Evolutionary conservation across 2,113 vertebrate genomes (phyloP).

Genomic region (Callithrix jacchus): DNA sequence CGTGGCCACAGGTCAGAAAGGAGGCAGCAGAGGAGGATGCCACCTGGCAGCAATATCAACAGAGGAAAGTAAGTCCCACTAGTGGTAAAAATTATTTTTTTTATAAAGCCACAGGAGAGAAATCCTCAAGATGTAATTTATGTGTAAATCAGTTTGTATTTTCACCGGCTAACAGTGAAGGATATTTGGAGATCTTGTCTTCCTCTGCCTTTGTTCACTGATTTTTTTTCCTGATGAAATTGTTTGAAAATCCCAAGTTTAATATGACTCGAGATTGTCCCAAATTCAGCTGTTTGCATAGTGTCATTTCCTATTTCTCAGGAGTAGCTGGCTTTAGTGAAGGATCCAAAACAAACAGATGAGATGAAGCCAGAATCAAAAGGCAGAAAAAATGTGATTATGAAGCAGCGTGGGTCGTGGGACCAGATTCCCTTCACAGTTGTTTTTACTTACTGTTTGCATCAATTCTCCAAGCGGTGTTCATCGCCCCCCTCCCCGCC

Average conservation of each 20-base stretch:
- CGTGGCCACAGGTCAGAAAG: not conserved
- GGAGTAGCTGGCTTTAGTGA: not conserved
- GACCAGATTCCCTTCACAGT: not conserved
- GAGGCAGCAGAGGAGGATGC: not conserved
- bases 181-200: not conserved
- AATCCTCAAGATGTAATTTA: not conserved
- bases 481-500: not conserved
- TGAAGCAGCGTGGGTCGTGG: not conserved
- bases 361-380: not conserved
- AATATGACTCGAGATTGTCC: not conserved
- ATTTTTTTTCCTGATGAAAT: slow-evolving; percentile 38
- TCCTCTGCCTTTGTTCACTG: not conserved
- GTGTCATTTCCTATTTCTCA: not conserved
- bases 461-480: not conserved
- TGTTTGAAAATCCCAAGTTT: not conserved
- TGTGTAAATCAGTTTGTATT: not conserved
- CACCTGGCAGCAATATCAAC: not conserved
- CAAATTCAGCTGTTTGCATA: not conserved
- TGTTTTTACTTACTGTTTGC: slow-evolving; percentile 31
- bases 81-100: not conserved
- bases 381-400: not conserved
- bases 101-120: not conserved
- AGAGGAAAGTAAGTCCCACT: not conserved
- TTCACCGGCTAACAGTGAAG: not conserved
- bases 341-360: not conserved